Evolutionary conservation across 2,888 invertebrate species (phyloP).

Genomic region (Nematopogon swammerdamellus): DNA sequence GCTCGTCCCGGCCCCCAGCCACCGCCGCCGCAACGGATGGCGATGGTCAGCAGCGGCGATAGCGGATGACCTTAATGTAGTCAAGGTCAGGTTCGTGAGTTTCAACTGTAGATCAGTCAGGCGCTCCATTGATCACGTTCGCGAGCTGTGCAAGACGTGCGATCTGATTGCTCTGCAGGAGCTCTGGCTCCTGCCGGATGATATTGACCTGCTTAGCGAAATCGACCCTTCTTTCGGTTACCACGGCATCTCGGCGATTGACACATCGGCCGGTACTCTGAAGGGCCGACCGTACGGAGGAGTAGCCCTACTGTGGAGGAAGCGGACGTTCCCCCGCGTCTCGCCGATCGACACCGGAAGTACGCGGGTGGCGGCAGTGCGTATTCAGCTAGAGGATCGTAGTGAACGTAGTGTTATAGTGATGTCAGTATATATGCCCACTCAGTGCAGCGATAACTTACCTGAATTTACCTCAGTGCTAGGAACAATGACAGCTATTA

Average conservation of each 20-base stretch:
- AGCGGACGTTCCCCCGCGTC: conserved; percentile 6
- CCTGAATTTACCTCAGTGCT: conserved; percentile 2
- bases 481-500: background rate
- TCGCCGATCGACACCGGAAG: conserved; percentile 9
- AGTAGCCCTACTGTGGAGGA: conserved; percentile 9
- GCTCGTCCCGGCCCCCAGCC: too few species aligned
- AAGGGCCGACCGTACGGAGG: conserved; percentile 8
- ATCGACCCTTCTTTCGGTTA: background rate
- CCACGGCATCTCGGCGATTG: conserved; percentile 3
- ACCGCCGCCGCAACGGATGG: too few species aligned
- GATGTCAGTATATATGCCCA: conserved; percentile 15
- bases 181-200: conserved; percentile 4
- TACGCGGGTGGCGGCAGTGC: conserved; percentile 11
- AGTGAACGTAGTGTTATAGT: conserved; percentile 10
- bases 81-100: conserved; percentile 6
- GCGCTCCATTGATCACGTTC: conserved; percentile 11
- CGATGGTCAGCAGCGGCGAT: too few species aligned
- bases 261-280: background rate
- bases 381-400: conserved; percentile 5
- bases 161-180: conserved; percentile 14
- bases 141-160: conserved; percentile 9
- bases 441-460: conserved; percentile 11
- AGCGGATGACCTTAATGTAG: too few species aligned
- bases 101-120: conserved; percentile 15
- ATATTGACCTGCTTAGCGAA: background rate